Percentiles rank a stretch among this genome's conserved stretches.
Evolutionary conservation across 2,888 invertebrate species (phyloP).

Genomic region (Acleris literana): DNA sequence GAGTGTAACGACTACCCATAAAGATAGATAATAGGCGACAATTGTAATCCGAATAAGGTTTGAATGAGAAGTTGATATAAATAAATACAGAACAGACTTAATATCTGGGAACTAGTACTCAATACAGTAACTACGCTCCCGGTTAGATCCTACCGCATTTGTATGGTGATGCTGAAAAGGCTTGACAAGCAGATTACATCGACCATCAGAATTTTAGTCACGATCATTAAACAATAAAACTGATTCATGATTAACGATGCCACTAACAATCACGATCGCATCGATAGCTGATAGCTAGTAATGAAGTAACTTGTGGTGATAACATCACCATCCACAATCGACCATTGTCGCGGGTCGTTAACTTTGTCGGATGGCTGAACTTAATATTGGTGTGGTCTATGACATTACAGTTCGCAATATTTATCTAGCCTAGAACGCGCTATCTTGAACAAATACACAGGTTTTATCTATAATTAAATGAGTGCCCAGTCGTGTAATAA

Average conservation of each 20-base stretch:
- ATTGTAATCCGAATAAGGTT: too few relatives aligned
- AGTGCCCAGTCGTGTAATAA: too few relatives aligned
- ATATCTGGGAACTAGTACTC: too few relatives aligned
- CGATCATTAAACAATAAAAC: slow-evolving; percentile 55
- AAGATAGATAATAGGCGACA: too few relatives aligned
- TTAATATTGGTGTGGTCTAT: slow-evolving; percentile 33
- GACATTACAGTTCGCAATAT: slow-evolving; percentile 15
- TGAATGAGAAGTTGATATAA: too few relatives aligned
- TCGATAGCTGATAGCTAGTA: slow-evolving; percentile 49
- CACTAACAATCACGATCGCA: slow-evolving; percentile 48
- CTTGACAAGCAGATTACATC: too few relatives aligned
- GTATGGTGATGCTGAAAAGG: too few relatives aligned
- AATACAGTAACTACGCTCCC: too few relatives aligned
- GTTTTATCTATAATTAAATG: slow-evolving; percentile 1
- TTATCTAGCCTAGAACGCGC: not conserved
- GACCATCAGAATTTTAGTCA: slow-evolving; percentile 50
- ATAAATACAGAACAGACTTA: too few relatives aligned
- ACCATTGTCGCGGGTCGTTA: slow-evolving; percentile 55
- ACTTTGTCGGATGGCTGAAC: slow-evolving; percentile 39
- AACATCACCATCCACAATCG: slow-evolving; percentile 51
- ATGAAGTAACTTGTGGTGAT: slow-evolving; percentile 50
- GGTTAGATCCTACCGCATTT: too few relatives aligned
- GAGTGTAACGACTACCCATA: too few relatives aligned
- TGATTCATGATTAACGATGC: slow-evolving; percentile 51
- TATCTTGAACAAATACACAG: not conserved